phyloP scores from a whole-genome alignment of 2,113 vertebrate species.

The Hippoglossus stenolepis region DNA sequence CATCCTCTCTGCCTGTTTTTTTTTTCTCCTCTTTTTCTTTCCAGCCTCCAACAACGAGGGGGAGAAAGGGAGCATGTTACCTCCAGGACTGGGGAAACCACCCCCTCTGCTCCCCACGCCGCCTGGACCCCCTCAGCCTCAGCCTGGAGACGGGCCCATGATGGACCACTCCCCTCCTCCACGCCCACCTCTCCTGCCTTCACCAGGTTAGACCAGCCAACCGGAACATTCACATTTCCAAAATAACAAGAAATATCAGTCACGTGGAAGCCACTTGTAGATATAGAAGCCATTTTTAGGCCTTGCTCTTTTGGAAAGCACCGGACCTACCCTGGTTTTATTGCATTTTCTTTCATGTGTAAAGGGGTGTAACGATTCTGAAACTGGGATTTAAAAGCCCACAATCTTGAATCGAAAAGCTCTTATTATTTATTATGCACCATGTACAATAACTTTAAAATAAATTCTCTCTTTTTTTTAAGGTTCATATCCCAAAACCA shows the following conservation, averaged over 20 bases:
- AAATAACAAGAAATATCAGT: no score
- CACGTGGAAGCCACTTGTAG: no score
- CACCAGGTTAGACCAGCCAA: conserved; percentile 71
- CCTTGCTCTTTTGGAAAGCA: no score
- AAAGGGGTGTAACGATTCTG: no score
- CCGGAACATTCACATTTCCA: neutral
- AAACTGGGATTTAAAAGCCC: no score
- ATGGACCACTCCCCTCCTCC: conserved; percentile 47
- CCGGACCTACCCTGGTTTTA: no score
- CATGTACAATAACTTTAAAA: no score
- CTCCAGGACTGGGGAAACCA: conserved; percentile 70
- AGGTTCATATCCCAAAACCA: conserved; percentile 75
- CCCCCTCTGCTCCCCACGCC: conserved; percentile 81
- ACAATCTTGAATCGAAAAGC: no score
- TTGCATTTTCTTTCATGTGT: no score
- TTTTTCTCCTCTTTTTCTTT: neutral
- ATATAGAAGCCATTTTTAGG: no score
- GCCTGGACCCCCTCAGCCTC: conserved; percentile 46
- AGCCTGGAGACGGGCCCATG: conserved; percentile 43
- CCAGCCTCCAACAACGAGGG: conserved; percentile 54
- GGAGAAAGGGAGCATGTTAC: conserved; percentile 60
- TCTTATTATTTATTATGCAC: no score
- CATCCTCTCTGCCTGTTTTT: neutral
- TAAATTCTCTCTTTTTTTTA: neutral
- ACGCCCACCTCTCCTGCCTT: conserved; percentile 65